Conservation (phyloP, 2,888 invertebrate genomes). For the Troilus luridus region DNA sequence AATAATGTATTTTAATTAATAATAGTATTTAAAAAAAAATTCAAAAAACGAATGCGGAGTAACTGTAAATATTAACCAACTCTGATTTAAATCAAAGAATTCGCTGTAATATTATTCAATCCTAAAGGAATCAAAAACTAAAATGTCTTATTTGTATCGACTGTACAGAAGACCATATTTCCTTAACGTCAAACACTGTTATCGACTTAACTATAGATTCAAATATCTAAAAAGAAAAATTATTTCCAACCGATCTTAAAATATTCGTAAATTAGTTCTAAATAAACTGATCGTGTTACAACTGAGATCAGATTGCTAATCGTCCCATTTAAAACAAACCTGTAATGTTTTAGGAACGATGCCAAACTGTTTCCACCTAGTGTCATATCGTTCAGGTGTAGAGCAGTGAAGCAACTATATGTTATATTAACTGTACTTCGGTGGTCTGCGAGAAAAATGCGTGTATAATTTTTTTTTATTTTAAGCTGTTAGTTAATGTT, state of each 20-base stretch:
- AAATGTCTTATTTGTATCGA: too few relatives aligned
- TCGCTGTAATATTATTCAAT: too few relatives aligned
- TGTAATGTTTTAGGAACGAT: not conserved
- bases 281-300: not conserved
- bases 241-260: not conserved
- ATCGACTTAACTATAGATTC: too few relatives aligned
- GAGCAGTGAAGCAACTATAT: not conserved
- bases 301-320: not conserved
- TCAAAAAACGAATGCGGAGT: too few relatives aligned
- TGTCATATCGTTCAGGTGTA: slow-evolving; percentile 15
- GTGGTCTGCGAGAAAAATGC: not conserved
- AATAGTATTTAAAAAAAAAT: too few relatives aligned
- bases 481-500: too few relatives aligned
- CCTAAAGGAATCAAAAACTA: too few relatives aligned
- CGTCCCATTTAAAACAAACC: not conserved
- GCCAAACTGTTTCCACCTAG: slow-evolving; percentile 29
- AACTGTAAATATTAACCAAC: too few relatives aligned
- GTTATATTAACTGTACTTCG: not conserved
- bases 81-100: too few relatives aligned
- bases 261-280: not conserved
- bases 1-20: too few relatives aligned
- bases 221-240: not conserved
- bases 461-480: too few relatives aligned
- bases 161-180: too few relatives aligned
- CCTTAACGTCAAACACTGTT: not conserved